phyloP scores from a whole-genome alignment of 2,888 invertebrate species.

The Nomada goodeniana region DNA sequence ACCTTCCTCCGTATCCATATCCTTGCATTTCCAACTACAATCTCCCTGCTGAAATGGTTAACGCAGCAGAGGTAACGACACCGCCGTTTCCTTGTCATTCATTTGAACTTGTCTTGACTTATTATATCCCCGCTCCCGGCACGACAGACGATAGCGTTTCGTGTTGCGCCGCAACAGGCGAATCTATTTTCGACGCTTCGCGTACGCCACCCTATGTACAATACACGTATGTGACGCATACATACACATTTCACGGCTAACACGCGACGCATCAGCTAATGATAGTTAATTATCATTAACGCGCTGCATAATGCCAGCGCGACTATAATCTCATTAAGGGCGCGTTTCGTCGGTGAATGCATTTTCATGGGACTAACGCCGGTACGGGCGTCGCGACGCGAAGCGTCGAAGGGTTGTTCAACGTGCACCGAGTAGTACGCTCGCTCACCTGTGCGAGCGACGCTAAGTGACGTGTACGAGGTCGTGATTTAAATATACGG shows the following conservation, averaged over 20 bases:
- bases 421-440: neutral
- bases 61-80: neutral
- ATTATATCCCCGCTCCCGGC: neutral
- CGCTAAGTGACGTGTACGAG: conserved; percentile 12
- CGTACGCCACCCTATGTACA: neutral
- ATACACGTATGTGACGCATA: neutral
- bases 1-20: no score
- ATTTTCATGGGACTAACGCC: conserved; percentile 44
- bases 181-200: conserved; percentile 6
- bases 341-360: conserved; percentile 38
- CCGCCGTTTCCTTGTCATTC: neutral
- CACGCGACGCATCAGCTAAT: conserved; percentile 48
- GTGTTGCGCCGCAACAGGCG: neutral
- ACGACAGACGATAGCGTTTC: neutral
- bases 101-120: neutral
- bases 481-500: conserved; percentile 40
- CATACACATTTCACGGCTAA: neutral
- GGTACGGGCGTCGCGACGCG: conserved; percentile 51
- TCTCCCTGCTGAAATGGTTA: no score
- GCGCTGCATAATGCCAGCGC: conserved; percentile 47
- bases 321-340: conserved; percentile 66
- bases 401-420: conserved; percentile 37
- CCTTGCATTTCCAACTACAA: no score
- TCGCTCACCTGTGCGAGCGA: conserved; percentile 2
- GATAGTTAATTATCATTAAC: conserved; percentile 72